Evolutionary conservation across 2,888 invertebrate genomes (phyloP), one percentile per base, ranked within the genome.

Genomic region (Malthinus flaveolus): DNA sequence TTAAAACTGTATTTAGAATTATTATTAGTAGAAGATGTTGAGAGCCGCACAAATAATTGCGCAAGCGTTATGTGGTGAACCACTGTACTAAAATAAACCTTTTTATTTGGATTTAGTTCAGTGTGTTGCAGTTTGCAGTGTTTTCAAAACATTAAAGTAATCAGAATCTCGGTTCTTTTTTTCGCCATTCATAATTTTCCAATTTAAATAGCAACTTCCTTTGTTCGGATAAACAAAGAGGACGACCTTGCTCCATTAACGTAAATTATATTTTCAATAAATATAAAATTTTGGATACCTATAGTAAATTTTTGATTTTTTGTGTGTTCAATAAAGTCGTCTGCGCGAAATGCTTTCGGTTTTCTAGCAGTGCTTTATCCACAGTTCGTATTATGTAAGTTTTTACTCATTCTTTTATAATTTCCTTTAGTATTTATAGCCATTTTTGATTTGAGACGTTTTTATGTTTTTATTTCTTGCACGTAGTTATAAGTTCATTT

Each of bases 301-400:
- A n/a, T n/a, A 32, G 34, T 34, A 12, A 33, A 33, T 12, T 32
- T 31, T 48, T 34, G 32, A 32, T 48, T 34, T 48, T 23, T 34
- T 32, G 13, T 47, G 33, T 11, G 11, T 48, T 45, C 31, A 11
- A 31, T 32, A 31, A 31, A 31, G 10, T 32, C 12, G 37, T 48
- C 11, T 49, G 31, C 37, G 50, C 58, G 58, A 34, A 44, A 58
- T 58, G 58, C 47, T 47, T 39, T 31, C 32, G 8, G 58, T 58
- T 58, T 58, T 58, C 52, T 58, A 58, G 58, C 58, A 58, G 58
- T 35, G 37, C 44, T 23, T 44, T 52, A 39, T 15, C 56, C 48
- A 50, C 47, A 51, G 32, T 42, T 56, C 34, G 23, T 50, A 49
- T 46, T 31, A 33, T 46, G 56, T 56, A 51, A 56, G 56, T 56